phyloP scores from a whole-genome alignment of 2,113 vertebrate genomes.

The Plecturocebus donacophilus region DNA sequence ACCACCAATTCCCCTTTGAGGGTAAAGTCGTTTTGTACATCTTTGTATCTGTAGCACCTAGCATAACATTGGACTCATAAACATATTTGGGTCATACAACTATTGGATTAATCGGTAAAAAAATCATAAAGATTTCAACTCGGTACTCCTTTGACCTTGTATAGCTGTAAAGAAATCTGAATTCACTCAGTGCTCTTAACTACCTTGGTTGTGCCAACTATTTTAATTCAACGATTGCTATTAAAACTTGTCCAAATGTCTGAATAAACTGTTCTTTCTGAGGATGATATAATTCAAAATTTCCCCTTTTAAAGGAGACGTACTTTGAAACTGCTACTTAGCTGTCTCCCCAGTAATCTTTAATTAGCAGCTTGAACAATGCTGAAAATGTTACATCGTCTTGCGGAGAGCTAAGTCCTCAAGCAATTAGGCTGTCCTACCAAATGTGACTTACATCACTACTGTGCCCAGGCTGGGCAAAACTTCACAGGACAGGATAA shows the following conservation, averaged over 20 bases:
- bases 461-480: not conserved
- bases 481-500: not conserved
- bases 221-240: constrained; percentile 53
- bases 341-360: constrained; percentile 49
- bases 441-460: not conserved
- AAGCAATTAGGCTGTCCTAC: constrained; percentile 47
- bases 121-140: constrained; percentile 17
- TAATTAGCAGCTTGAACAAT: constrained; percentile 68
- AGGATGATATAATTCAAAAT: constrained; percentile 64
- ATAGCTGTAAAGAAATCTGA: constrained; percentile 42
- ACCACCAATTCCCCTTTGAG: not conserved
- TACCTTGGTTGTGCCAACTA: not conserved
- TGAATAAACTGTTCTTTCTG: constrained; percentile 50
- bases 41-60: not conserved
- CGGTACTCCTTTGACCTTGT: not conserved
- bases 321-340: constrained; percentile 60
- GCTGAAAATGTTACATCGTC: constrained; percentile 13
- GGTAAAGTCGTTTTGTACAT: not conserved
- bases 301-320: constrained; percentile 44
- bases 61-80: not conserved
- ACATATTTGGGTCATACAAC: not conserved
- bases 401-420: constrained; percentile 42
- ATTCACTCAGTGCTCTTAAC: not conserved
- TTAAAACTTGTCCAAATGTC: constrained; percentile 64
- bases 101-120: not conserved